These are phyloP conservation scores for Athalia rosae DNA, from an alignment of 2,888 invertebrate species.

Conservation along the genomic window DNA sequence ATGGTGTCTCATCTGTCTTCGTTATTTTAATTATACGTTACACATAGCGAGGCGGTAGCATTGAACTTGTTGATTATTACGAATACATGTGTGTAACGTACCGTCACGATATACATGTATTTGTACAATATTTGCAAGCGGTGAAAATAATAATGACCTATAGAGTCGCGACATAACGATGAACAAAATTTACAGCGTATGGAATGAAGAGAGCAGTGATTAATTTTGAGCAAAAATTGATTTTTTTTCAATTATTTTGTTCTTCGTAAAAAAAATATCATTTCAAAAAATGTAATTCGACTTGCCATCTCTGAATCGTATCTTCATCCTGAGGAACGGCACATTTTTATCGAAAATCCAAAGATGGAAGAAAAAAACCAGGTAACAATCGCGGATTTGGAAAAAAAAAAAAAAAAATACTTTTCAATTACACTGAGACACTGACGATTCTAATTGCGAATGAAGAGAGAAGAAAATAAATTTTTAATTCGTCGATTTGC, in stretches of 20 bases:
- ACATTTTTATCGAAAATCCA: background rate
- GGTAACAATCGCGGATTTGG: background rate
- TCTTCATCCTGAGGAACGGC: conserved; percentile 7
- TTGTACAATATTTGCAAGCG: background rate
- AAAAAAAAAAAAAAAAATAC: background rate
- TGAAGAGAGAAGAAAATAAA: too few species aligned
- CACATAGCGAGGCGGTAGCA: background rate
- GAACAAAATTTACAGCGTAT: background rate
- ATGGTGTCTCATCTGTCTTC: conserved; percentile 24
- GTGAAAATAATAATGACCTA: background rate
- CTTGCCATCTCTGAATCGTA: conserved; percentile 22
- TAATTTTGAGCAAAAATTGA: too few species aligned
- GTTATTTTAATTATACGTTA: conserved; percentile 16
- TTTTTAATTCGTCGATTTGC: too few species aligned
- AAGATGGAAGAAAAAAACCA: background rate
- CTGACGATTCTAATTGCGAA: too few species aligned
- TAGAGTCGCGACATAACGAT: too few species aligned
- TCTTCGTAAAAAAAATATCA: too few species aligned
- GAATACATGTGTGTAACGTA: background rate
- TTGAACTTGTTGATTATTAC: conserved; percentile 7
- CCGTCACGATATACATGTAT: background rate
- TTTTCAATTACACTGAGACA: background rate
- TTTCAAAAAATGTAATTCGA: background rate
- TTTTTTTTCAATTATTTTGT: background rate
- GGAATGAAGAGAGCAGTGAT: too few species aligned